phyloP scores from a whole-genome alignment of 2,888 invertebrate genomes.

The Bedellia somnulentella region DNA sequence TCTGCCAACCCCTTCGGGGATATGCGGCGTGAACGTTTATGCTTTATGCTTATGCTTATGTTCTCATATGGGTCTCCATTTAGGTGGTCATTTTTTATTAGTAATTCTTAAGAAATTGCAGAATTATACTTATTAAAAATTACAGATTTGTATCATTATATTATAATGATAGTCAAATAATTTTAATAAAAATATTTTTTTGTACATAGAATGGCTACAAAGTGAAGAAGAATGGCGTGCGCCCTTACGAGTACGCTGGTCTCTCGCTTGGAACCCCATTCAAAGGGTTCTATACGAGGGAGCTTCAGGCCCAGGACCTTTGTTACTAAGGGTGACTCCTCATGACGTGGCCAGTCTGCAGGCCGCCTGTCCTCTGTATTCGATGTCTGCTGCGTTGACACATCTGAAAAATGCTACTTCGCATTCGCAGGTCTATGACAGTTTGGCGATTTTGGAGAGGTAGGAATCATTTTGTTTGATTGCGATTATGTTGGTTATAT shows the following conservation, averaged over 20 bases:
- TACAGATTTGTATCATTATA: no score
- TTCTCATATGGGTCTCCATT: no score
- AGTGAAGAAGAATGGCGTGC: conserved; percentile 32
- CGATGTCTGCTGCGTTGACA: conserved; percentile 52
- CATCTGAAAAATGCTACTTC: conserved; percentile 66
- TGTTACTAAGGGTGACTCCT: conserved; percentile 21
- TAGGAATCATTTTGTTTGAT: no score
- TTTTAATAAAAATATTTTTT: no score
- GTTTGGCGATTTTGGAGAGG: conserved; percentile 60
- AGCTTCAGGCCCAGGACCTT: conserved; percentile 20
- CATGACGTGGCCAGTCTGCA: conserved; percentile 50
- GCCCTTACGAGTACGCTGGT: conserved; percentile 36
- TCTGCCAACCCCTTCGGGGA: no score
- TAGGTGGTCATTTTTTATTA: no score
- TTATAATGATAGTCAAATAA: no score
- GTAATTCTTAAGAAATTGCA: no score
- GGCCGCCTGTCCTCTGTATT: conserved; percentile 51
- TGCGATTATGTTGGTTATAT: no score
- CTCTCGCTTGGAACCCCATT: conserved; percentile 24
- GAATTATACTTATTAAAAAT: no score
- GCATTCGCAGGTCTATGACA: conserved; percentile 58
- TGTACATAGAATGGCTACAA: conserved; percentile 32
- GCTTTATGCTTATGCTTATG: no score
- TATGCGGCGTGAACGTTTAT: no score
- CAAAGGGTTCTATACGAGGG: conserved; percentile 17